Base-by-base conservation (phyloP, 2,888 invertebrate species). In the Cylindroiulus punctatus region DNA sequence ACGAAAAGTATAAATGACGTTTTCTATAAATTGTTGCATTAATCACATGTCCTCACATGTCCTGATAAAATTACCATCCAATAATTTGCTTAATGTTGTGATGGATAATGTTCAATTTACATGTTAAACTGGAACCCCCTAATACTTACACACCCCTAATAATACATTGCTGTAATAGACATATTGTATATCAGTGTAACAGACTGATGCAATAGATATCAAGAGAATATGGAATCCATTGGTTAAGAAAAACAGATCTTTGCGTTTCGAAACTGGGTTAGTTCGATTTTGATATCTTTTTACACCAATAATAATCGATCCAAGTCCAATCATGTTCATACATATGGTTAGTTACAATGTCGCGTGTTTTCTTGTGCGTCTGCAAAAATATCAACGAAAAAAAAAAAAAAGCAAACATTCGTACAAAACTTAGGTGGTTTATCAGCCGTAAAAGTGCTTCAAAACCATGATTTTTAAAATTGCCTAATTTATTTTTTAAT, bases 401-500 rank as follows among this genome's bases (percentile, higher is more conserved):
- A 14, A 76, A 26, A 65, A 76, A 26, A 14, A 2, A 30, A 14
- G 76, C 76, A 76, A 32, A 32, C 30, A 30, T 76, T 76, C 76
- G 76, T 76, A 17, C 30, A 76, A 76, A 76, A 22, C 65, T 22
- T 76, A 22, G 3, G 30, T 76, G 76, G 30, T 26, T 30, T 26
- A 76, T 30, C 76, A 76, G 76, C 17, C 30, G 76, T 76, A 30
- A 76, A 32, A 30, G 14, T 14, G 14, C 30, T 76, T 76, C 26
- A 76, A 65, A 65, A 65, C 42, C 83, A 42, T 40, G 40, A 40
- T 83, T 83, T 83, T 83, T 83, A 83, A 42, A 44, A 47, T 19
- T 47, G 30, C 52, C 32, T 85, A 12, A 65, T 85, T 85, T 81
- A 32, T 36, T 26, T 84, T 52, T 22, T 52, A 84, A 84, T 52